Conservation (phyloP, 2,797 vertebrate species). For the Cossypha heuglini region DNA sequence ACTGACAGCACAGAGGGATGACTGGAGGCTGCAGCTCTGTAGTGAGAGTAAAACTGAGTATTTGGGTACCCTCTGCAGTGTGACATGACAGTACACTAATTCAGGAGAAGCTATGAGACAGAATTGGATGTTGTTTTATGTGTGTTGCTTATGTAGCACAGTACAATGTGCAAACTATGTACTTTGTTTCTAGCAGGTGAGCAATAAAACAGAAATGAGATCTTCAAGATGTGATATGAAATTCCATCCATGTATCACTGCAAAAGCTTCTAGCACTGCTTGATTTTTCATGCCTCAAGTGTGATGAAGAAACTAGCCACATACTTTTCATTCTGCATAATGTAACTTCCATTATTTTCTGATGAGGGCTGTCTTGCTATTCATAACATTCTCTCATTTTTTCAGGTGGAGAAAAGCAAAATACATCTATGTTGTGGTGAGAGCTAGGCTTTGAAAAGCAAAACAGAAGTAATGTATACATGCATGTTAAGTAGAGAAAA, state of each 20-base stretch:
- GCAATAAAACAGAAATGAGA: not conserved
- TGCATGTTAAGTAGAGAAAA: not conserved
- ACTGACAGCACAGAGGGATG: not conserved
- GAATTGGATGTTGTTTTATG: not conserved
- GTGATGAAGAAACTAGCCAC: not conserved
- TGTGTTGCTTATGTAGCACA: not conserved
- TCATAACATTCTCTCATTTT: not conserved
- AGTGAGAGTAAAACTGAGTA: not conserved
- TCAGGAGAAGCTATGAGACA: not conserved
- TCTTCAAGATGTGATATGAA: not conserved
- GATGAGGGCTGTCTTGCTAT: not conserved
- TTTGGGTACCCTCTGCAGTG: not conserved
- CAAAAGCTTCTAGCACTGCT: not conserved
- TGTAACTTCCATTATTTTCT: conserved; percentile 4
- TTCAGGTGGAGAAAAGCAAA: not conserved
- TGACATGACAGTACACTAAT: not conserved
- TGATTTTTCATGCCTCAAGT: not conserved
- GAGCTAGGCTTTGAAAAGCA: not conserved
- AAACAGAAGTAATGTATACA: not conserved
- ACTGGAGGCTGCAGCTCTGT: not conserved
- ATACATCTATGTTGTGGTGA: not conserved
- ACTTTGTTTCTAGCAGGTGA: not conserved
- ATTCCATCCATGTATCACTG: not conserved
- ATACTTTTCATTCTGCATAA: fast-evolving
- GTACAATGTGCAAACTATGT: fast-evolving